Percentiles rank a stretch among this genome's conserved stretches.
Evolutionary conservation across 2,113 vertebrate species (phyloP).

Genomic region (Embiotoca jacksoni): DNA sequence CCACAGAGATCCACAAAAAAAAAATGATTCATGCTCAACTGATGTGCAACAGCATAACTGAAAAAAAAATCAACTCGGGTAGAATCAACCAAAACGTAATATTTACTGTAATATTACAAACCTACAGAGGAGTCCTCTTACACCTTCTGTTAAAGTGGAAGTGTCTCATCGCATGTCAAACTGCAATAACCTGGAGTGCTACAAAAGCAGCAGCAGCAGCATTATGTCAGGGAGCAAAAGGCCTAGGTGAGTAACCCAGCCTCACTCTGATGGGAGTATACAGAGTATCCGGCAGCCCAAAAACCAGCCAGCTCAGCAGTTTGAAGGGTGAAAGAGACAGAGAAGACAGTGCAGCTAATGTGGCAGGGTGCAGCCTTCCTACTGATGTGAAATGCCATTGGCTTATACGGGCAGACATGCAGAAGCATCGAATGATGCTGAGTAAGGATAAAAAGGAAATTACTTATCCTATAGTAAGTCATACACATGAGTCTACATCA

Average conservation of each 20-base stretch:
- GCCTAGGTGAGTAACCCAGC: conserved; percentile 52
- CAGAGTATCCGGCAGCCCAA: conserved; percentile 35
- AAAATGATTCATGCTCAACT: neutral
- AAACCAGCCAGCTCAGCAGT: conserved; percentile 50
- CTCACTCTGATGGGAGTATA: conserved; percentile 57
- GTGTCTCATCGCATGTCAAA: conserved; percentile 19
- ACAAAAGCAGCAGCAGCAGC: conserved; percentile 26
- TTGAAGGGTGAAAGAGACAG: conserved; percentile 41
- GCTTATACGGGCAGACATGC: conserved; percentile 42
- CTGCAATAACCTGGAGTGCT: conserved; percentile 57
- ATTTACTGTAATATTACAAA: neutral
- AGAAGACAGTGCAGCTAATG: conserved; percentile 36
- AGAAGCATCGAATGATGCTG: conserved; percentile 54
- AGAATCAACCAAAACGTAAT: conserved; percentile 4
- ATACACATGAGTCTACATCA: neutral
- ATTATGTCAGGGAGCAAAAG: conserved; percentile 37
- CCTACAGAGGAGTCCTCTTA: neutral
- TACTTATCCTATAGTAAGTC: conserved; percentile 3
- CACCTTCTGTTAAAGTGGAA: neutral
- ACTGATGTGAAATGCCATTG: conserved; percentile 51
- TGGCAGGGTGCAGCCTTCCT: conserved; percentile 40
- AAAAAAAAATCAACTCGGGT: neutral
- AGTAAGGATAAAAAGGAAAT: conserved; percentile 47
- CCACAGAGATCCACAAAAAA: conserved; percentile 7
- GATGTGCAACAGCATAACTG: neutral